Percentiles rank a stretch among this genome's conserved stretches.
Conservation (phyloP, 2,888 invertebrate species). For the Nomada hirtipes region DNA sequence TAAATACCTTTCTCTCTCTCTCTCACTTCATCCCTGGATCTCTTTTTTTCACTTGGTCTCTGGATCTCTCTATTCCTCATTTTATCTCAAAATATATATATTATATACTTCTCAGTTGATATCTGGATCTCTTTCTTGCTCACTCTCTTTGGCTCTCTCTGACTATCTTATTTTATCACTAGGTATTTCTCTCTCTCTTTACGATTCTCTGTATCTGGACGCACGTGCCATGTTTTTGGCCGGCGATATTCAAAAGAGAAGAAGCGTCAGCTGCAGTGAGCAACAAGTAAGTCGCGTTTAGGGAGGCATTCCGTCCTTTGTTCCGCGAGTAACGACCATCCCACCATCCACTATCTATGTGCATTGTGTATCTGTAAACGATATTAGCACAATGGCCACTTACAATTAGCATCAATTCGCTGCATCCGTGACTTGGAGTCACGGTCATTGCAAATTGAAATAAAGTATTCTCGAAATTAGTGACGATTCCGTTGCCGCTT, state of each 20-base stretch:
- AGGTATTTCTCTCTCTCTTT: background rate
- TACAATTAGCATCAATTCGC: conserved; percentile 52
- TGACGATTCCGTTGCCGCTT: background rate
- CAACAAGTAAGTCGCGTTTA: conserved; percentile 68
- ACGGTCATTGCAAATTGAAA: background rate
- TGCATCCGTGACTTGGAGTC: background rate
- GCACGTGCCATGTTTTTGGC: conserved; percentile 35
- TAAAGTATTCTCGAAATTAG: background rate
- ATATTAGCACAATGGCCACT: conserved; percentile 58
- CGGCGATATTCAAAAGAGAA: conserved; percentile 58
- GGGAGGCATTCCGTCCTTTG: conserved; percentile 53
- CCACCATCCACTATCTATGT: conserved; percentile 44
- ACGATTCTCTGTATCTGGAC: conserved; percentile 23
- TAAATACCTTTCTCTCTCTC: background rate
- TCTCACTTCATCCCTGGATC: conserved; percentile 4
- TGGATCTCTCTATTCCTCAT: background rate
- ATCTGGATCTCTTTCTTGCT: no score
- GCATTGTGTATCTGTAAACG: conserved; percentile 62
- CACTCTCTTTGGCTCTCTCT: background rate
- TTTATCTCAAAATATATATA: no score
- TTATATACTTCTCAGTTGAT: background rate
- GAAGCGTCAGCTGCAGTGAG: conserved; percentile 42
- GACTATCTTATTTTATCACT: no score
- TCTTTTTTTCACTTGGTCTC: background rate
- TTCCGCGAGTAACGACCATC: conserved; percentile 64